Evolutionary conservation across 2,797 vertebrate species (phyloP), one percentile per base, ranked within the genome.

Genomic region (Pampus argenteus): DNA sequence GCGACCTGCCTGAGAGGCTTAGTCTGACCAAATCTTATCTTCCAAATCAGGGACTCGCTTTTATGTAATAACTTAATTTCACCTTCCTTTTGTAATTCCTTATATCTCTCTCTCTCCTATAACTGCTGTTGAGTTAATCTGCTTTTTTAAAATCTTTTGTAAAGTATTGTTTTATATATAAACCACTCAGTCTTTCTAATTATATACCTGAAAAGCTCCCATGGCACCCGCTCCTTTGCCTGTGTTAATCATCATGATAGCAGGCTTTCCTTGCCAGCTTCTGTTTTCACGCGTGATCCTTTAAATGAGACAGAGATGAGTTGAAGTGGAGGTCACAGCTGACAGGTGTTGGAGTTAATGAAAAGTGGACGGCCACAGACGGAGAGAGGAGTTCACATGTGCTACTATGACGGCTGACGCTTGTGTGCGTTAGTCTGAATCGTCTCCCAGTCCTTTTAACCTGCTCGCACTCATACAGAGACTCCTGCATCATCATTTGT

Each of bases 321-420:
- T 29, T 25, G 61, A 54, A 71, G 64, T 62, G 45, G 59, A 73
- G 71, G 72, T 85, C 66, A 71, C 49, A 47, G 67, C 71, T 66
- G 71, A 65, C 52, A 69, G 69, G 68, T 78, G 81, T 64, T 50
- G 66, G 49, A 54, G 66, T 76, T 68, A 68, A 80, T 79, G 60
- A 74, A 79, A 75, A 68, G 66, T 25, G 57, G 60, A 55, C 13
- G 15, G 20, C 9, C 50, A 26, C 31, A 55, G 36, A 45, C 20
- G 22, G 38, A 74, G 51, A 52, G 44, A 56, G 36, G 42, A 51
- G 60, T 20, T 71, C 48, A 68, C 40, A 59, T 52, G 60, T 69
- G 63, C 3, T 25, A 22, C 20, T 26, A 0, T 28, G 50, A 48
- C 51, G 44, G 48, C 69, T 76, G 65, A 55, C 15, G 48, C 20